Base-by-base conservation (phyloP, 2,888 invertebrate species). In the Ophion ventricosus region DNA sequence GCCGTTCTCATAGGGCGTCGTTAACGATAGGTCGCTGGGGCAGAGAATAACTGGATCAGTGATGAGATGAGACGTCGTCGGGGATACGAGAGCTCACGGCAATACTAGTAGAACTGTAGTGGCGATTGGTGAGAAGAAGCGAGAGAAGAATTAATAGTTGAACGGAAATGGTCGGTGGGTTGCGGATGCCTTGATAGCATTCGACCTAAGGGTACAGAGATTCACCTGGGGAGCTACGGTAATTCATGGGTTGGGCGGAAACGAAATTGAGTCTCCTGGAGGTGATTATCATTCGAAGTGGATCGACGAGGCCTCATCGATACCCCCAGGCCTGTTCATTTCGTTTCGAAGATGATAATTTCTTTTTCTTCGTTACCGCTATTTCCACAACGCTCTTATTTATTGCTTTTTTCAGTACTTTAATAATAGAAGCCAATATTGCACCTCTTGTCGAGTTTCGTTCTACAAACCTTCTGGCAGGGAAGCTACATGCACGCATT, bases 201-300 rank as follows among this genome's bases (percentile, higher is more conserved):
- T 85, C 74, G 78, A 80, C 75, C 80, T 57, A 67, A 66, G 74
- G 85, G 79, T 59, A 83, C 87, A 82, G 80, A 81, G 83, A 59
- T 83, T 75, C 54, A 74, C 79, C 83, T 82, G 83, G 74, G 72
- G 80, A 72, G 75, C 67, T 67, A 66, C 81, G 69, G 61, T 56
- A 73, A 64, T 74, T 49, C 72, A 67, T 66, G 69, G 76, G 63
- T 64, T 85, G 84, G 74, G 80, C 82, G 80, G 87, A 79, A 88
- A 87, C 89, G 88, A 91, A 92, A 92, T 92, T 90, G 91, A 91
- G 92, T 92, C 91, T 91, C 89, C 89, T 87, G 87, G 88, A 89
- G 90, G 91, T 91, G 92, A 92, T 92, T 92, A 92, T 92, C 90
- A 91, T 91, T 90, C 89, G 90, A 89, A 90, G 91, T 89, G 90